These are phyloP conservation scores for Trichonephila clavata DNA, from an alignment of 1,140 invertebrate species.

Conservation along the genomic window DNA sequence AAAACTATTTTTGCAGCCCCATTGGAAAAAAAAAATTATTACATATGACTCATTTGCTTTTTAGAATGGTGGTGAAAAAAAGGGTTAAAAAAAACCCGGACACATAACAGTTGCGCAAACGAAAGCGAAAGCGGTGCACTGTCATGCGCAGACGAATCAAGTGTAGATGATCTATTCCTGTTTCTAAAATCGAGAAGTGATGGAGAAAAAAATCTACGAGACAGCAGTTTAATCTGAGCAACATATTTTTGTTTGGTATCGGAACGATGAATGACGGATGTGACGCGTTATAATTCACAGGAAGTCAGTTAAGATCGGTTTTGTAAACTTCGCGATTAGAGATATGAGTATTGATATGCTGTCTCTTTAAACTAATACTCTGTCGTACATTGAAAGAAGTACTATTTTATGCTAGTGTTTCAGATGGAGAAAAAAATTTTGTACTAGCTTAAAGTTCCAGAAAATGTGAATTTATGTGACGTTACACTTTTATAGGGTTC, in stretches of 20 bases:
- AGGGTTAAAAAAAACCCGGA: not conserved
- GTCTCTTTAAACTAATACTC: not conserved
- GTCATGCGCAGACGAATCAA: not conserved
- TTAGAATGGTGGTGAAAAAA: not conserved
- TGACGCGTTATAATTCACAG: conserved; percentile 6
- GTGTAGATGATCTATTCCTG: not conserved
- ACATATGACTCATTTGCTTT: too few relatives aligned
- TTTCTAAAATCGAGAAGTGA: not conserved
- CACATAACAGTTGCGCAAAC: not conserved
- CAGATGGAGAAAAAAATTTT: not conserved
- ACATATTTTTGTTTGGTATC: conserved; percentile 5
- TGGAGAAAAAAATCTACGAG: not conserved
- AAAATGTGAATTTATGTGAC: conserved; percentile 3
- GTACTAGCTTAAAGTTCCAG: not conserved
- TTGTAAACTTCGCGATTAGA: not conserved
- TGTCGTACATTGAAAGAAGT: not conserved
- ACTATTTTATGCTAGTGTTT: not conserved
- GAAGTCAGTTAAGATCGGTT: not conserved
- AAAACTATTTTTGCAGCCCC: too few relatives aligned
- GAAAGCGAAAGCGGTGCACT: not conserved
- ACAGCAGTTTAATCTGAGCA: not conserved
- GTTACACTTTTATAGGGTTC: not conserved
- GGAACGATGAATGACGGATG: not conserved
- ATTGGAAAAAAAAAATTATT: too few relatives aligned
- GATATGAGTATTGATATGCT: conserved; percentile 9